phyloP scores from a whole-genome alignment of 2,888 invertebrate genomes.

The Athrips mouffetella region DNA sequence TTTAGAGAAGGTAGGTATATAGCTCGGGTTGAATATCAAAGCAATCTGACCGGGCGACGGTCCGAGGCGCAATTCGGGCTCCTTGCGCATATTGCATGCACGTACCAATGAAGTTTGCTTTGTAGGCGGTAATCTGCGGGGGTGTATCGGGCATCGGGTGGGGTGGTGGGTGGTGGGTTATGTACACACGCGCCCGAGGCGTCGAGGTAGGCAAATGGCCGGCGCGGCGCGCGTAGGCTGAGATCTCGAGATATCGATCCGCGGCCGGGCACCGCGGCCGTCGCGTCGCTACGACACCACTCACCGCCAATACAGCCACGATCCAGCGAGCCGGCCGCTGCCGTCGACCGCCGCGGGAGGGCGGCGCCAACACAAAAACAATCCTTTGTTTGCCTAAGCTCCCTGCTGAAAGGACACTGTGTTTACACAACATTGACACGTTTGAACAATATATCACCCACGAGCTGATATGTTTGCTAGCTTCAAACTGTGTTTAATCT shows the following conservation, averaged over 20 bases:
- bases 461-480: background rate
- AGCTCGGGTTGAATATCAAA: constrained; percentile 62
- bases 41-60: constrained; percentile 57
- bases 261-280: constrained; percentile 58
- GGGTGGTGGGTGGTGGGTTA: constrained; percentile 64
- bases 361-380: constrained; percentile 70
- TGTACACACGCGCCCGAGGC: constrained; percentile 77
- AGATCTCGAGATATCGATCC: constrained; percentile 76
- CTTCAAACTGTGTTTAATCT: constrained; percentile 8
- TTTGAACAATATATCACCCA: constrained; percentile 22
- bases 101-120: constrained; percentile 78
- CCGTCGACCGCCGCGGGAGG: constrained; percentile 61
- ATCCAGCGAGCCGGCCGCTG: background rate
- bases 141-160: constrained; percentile 66
- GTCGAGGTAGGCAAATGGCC: constrained; percentile 78
- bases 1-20: constrained; percentile 54
- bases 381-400: constrained; percentile 67
- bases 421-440: constrained; percentile 35
- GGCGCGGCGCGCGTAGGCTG: constrained; percentile 74
- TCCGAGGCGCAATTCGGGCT: constrained; percentile 69
- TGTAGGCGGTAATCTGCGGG: constrained; percentile 78
- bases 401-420: constrained; percentile 34
- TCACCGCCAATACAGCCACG: background rate
- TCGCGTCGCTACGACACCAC: constrained; percentile 63
- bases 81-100: constrained; percentile 79